Evolutionary conservation across 2,888 invertebrate genomes (phyloP), one percentile per base, ranked within the genome.

Genomic region (Pammene fasciana): DNA sequence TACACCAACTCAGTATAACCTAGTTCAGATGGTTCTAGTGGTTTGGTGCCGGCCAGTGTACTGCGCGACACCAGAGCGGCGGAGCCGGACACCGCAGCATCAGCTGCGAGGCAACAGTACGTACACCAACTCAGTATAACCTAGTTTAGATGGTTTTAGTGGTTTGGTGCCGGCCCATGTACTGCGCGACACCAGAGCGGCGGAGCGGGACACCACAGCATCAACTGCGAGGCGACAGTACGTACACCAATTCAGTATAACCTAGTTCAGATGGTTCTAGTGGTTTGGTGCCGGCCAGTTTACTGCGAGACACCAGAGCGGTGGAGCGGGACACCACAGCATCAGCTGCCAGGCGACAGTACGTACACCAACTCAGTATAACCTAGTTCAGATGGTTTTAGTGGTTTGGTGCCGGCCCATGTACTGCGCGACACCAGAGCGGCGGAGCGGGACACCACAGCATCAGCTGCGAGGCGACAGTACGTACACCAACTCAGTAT

Each of bases 371-470:
- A 0, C 11, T 34, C n/a, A 45, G 13, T 45, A 46, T 6, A n/a
- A n/a, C 26, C 26, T 26, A 26, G 26, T 26, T 26, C n/a, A n/a
- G n/a, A n/a, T n/a, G n/a, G n/a, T n/a, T n/a, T n/a, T n/a, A n/a
- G n/a, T n/a, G 97, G 97, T 72, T 96, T 95, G 94, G 95, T 97
- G 64, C 97, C 97, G 0, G 89, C 93, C 13, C 78, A 86, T 41
- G 86, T 94, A 65, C 82, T 94, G 67, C 86, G 90, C 62, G 91
- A 93, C 95, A 97, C 84, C 80, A 89, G 78, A 82, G 83, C 81
- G 68, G 78, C 81, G 71, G 89, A 92, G 78, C 81, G 88, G 68
- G 91, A 94, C 76, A 92, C 90, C 59, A 94, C 94, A 59, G 94
- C 95, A 72, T 92, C 95, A 73, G 94, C 94, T 18, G 95, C 95